Base-by-base conservation (phyloP, 2,113 vertebrate genomes). In the Malurus elegans region DNA sequence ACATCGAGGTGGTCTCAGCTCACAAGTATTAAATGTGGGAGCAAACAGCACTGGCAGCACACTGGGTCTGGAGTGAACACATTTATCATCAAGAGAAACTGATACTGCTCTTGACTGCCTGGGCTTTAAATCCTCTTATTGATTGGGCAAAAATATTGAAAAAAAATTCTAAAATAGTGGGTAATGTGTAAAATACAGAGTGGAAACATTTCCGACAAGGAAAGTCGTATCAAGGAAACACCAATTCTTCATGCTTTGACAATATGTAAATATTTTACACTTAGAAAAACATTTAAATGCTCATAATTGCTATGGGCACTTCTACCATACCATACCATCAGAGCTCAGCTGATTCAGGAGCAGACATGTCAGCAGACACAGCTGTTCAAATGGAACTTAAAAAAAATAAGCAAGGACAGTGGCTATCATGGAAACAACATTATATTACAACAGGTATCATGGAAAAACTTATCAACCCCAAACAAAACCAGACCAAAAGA, bases 291-390 rank as follows among this genome's bases (percentile, higher is more conserved):
- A 72, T 47, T 44, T 34, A 65, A 56, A 57, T n/a, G 25, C 28
- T 84, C 18, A 4, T 57, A 84, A 70, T 28, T 53, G 21, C 2
- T 3, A 14, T 4, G 9, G 32, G 31, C n/a, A 19, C 66, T 69
- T 65, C 53, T 40, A 25, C 34, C 11, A n/a, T n/a, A n/a, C n/a
- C n/a, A n/a, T n/a, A n/a, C n/a, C n/a, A 24, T 38, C 15, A 65
- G 47, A 58, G 40, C 42, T 70, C 9, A 20, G 36, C 1, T 61
- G 32, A 31, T 15, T 61, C 60, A 74, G n/a, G 28, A 91, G 10
- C 51, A 62, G 36, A 73, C 10, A 44, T 1, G 0, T 12, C 71
- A 58, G 48, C 14, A 82, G 34, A 53, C 25, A 51, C 0, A 0
- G 26, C 31, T 42, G 23, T 15, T 78, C 45, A 62, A 73, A 90